Base-by-base conservation (phyloP, 2,797 vertebrate genomes). In the Sphenodon punctatus region DNA sequence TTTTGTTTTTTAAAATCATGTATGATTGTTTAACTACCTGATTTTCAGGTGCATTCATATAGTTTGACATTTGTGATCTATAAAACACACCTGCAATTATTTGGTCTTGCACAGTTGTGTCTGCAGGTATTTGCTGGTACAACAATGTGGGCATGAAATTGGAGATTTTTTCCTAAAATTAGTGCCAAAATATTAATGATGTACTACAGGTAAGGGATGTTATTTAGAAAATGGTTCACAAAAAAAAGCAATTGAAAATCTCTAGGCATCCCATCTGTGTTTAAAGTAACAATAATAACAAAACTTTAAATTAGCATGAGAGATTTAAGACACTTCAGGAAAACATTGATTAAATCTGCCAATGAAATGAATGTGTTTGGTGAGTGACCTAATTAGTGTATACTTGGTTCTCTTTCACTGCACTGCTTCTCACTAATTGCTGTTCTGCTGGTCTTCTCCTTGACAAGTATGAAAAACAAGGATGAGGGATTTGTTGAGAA, bases 311-410 rank as follows among this genome's bases (percentile, higher is more conserved):
- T 92, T 93, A 95, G 88, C 87, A 67, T 90, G 69, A 84, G 70
- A 90, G 86, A 88, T 94, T 92, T 91, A 92, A 93, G 91, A 82
- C 87, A 78, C 95, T 95, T 95, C 91, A 92, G 94, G 94, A 93
- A 96, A 94, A 88, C 93, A 94, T 95, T 93, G 95, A 96, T 95
- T 93, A 88, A 91, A 78, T 91, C 93, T 93, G 93, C 94, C 93
- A 91, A 88, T 93, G 89, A 92, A 93, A 87, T 88, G 89, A 94
- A 90, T 81, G 77, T 87, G 71, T 89, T 95, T 94, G 93, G 87
- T 63, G 56, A 95, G 90, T 95, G 94, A 94, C 93, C 95, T 96
- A 95, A 96, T 96, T 95, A 95, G 91, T 86, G 63, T 80, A 79
- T 89, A 88, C 89, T 89, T 91, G 90, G 85, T 94, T 94, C 92